These are phyloP conservation scores for Lepus americanus DNA, from an alignment of 2,113 vertebrate species.

Conservation along the genomic window DNA sequence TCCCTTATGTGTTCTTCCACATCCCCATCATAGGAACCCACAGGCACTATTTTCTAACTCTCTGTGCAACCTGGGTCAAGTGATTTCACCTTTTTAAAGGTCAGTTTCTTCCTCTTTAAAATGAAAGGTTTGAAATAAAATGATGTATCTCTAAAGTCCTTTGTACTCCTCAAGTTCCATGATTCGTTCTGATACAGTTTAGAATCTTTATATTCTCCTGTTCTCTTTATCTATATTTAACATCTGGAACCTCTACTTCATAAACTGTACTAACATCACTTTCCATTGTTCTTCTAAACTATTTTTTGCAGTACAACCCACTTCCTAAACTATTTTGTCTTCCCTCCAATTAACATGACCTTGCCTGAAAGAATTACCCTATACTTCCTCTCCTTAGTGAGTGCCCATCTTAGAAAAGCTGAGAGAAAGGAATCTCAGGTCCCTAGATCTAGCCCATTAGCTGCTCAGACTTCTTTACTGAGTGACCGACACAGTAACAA, in stretches of 20 bases:
- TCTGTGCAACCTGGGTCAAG: constrained; percentile 55
- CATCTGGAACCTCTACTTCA: constrained; percentile 57
- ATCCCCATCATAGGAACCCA: constrained; percentile 40
- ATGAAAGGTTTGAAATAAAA: constrained; percentile 66
- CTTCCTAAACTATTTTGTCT: constrained; percentile 29
- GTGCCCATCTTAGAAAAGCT: background rate
- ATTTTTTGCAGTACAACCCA: constrained; percentile 30
- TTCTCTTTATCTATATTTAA: constrained; percentile 63
- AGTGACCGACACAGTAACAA: background rate
- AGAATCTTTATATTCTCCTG: constrained; percentile 43
- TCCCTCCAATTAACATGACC: background rate
- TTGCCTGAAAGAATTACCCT: constrained; percentile 8
- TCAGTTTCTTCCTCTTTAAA: constrained; percentile 64
- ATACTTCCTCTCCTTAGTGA: background rate
- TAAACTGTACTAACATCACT: constrained; percentile 38
- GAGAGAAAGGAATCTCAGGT: background rate
- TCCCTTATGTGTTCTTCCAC: background rate
- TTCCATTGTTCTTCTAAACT: constrained; percentile 48
- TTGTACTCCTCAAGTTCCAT: constrained; percentile 44
- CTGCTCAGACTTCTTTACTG: background rate
- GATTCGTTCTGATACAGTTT: constrained; percentile 60
- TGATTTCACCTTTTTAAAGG: constrained; percentile 69
- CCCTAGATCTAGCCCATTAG: background rate
- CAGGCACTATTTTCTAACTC: constrained; percentile 56
- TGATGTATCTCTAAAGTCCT: constrained; percentile 50